phyloP scores from a whole-genome alignment of 2,888 invertebrate species.

The Dorcus hopei region DNA sequence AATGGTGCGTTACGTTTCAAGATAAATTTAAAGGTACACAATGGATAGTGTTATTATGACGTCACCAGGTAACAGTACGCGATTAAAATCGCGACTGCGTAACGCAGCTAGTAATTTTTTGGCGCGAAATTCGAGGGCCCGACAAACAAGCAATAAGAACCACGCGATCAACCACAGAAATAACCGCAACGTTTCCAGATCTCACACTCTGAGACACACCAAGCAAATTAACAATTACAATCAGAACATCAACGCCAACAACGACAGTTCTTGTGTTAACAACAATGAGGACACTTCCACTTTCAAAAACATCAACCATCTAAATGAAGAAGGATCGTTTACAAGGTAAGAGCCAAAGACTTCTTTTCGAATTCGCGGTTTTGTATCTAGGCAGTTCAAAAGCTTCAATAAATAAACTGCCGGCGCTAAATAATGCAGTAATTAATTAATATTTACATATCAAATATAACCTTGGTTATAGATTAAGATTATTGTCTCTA shows the following conservation, averaged over 20 bases:
- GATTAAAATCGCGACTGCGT: slow-evolving; percentile 49
- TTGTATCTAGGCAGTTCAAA: too few relatives aligned
- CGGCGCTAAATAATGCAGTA: too few relatives aligned
- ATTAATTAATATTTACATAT: too few relatives aligned
- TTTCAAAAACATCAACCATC: slow-evolving; percentile 14
- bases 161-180: slow-evolving; percentile 20
- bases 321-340: slow-evolving; percentile 21
- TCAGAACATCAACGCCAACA: slow-evolving; percentile 18
- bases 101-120: slow-evolving; percentile 38
- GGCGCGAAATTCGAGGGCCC: slow-evolving; percentile 24
- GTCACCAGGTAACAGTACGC: slow-evolving; percentile 50
- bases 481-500: too few relatives aligned
- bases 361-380: too few relatives aligned
- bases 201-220: slow-evolving; percentile 16
- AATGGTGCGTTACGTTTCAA: too few relatives aligned
- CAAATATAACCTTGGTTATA: too few relatives aligned
- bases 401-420: too few relatives aligned
- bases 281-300: slow-evolving; percentile 16
- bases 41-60: slow-evolving; percentile 57
- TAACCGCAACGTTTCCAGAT: slow-evolving; percentile 17
- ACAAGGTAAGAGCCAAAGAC: slow-evolving; percentile 18
- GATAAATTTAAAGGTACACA: neutral
- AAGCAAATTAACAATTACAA: slow-evolving; percentile 20
- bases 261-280: slow-evolving; percentile 16
- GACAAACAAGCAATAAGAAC: slow-evolving; percentile 16